phyloP scores from a whole-genome alignment of 2,888 invertebrate genomes.

The Morpho achilles region DNA sequence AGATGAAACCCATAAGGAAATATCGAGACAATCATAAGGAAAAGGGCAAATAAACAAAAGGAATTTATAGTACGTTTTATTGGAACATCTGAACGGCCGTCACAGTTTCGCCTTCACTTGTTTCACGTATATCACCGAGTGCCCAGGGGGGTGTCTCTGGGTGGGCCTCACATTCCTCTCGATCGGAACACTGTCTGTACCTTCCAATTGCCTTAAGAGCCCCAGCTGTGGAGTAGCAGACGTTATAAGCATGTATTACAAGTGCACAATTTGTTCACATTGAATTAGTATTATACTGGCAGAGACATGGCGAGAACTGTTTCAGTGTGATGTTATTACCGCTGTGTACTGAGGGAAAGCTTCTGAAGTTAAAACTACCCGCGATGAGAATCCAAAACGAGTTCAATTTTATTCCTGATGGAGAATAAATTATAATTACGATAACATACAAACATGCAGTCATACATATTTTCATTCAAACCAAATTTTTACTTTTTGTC shows the following conservation, averaged over 20 bases:
- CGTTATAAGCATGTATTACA: conserved; percentile 4
- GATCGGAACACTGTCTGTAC: conserved; percentile 57
- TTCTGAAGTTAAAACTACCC: too few relatives aligned
- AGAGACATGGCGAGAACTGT: not conserved
- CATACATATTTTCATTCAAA: too few relatives aligned
- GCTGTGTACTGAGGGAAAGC: too few relatives aligned
- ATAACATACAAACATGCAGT: too few relatives aligned
- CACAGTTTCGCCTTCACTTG: conserved; percentile 63
- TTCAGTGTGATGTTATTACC: too few relatives aligned
- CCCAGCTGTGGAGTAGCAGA: conserved; percentile 49
- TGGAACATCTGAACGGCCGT: conserved; percentile 24
- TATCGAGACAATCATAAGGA: too few relatives aligned
- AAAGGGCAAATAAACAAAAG: not conserved
- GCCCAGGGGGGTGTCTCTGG: conserved; percentile 69
- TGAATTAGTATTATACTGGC: conserved; percentile 1
- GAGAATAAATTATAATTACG: too few relatives aligned
- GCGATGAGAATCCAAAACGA: too few relatives aligned
- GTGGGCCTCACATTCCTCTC: conserved; percentile 72
- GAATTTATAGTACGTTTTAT: conserved; percentile 7
- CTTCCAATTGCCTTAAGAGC: conserved; percentile 61
- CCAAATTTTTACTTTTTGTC: too few relatives aligned
- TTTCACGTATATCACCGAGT: conserved; percentile 69
- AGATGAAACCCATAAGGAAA: too few relatives aligned
- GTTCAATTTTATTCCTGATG: too few relatives aligned
- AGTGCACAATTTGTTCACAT: not conserved